Conservation (phyloP, 2,113 vertebrate species). For the Myocastor coypus region DNA sequence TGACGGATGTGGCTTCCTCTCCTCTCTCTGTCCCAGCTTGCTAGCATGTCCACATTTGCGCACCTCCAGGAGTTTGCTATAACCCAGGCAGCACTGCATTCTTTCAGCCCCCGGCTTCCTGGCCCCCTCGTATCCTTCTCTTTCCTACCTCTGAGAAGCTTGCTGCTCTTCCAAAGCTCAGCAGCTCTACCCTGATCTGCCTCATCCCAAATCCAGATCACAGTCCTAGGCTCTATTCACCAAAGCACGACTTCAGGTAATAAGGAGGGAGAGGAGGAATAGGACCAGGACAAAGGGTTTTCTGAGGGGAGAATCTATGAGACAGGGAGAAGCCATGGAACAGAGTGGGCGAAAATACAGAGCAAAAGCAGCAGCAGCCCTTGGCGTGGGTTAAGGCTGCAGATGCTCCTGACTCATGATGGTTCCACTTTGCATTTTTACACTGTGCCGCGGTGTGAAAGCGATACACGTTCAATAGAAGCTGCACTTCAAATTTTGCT, state of each 20-base stretch:
- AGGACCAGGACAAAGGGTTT: background rate
- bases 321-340: background rate
- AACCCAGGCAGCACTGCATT: background rate
- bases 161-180: background rate
- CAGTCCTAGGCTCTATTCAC: background rate
- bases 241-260: background rate
- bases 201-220: background rate
- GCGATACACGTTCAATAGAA: background rate
- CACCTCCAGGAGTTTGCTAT: background rate
- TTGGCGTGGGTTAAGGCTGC: background rate
- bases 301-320: background rate
- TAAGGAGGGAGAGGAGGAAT: background rate
- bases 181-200: background rate
- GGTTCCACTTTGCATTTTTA: background rate
- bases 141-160: background rate
- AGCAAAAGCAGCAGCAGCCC: background rate
- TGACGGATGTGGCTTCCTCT: background rate
- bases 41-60: too few species aligned
- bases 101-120: background rate
- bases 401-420: background rate
- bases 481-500: background rate
- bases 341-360: background rate
- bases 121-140: too few species aligned
- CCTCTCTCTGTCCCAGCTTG: background rate
- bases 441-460: background rate